Evolutionary conservation across 2,888 invertebrate species (phyloP).

Genomic region (Drosophila lutescens): DNA sequence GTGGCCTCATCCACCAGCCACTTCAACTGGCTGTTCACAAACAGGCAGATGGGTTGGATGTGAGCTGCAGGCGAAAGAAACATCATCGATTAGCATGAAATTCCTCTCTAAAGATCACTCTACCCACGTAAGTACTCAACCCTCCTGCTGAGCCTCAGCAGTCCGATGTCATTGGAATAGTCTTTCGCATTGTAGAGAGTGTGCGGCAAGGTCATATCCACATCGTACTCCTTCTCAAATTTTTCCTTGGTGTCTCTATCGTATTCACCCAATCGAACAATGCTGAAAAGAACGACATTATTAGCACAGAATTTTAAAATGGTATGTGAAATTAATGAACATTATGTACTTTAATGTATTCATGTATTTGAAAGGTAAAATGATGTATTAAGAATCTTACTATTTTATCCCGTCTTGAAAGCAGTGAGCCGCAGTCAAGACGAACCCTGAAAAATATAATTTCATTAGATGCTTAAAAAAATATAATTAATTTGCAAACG

Average conservation of each 20-base stretch:
- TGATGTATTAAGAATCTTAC: not conserved
- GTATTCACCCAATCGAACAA: slow-evolving; percentile 1
- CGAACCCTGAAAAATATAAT: slow-evolving; percentile 3
- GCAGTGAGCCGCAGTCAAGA: slow-evolving; percentile 14
- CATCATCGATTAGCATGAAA: not conserved
- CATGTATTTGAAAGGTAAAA: too few relatives aligned
- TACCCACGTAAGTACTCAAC: not conserved
- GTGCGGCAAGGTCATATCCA: not conserved
- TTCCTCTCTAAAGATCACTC: not conserved
- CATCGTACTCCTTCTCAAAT: not conserved
- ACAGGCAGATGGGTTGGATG: slow-evolving; percentile 3
- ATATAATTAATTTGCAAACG: not conserved
- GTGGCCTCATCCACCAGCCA: not conserved
- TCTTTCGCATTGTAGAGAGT: not conserved
- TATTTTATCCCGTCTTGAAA: not conserved
- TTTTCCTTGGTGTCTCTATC: not conserved
- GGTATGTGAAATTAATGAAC: too few relatives aligned
- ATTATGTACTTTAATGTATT: too few relatives aligned
- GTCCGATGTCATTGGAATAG: not conserved
- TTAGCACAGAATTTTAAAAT: not conserved
- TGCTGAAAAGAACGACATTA: not conserved
- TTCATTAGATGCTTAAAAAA: not conserved
- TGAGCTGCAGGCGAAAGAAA: not conserved
- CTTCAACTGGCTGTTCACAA: not conserved
- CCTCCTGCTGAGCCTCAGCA: not conserved